Evolutionary conservation across 2,888 invertebrate species (phyloP).

Genomic region (Ornithoptera priamus): DNA sequence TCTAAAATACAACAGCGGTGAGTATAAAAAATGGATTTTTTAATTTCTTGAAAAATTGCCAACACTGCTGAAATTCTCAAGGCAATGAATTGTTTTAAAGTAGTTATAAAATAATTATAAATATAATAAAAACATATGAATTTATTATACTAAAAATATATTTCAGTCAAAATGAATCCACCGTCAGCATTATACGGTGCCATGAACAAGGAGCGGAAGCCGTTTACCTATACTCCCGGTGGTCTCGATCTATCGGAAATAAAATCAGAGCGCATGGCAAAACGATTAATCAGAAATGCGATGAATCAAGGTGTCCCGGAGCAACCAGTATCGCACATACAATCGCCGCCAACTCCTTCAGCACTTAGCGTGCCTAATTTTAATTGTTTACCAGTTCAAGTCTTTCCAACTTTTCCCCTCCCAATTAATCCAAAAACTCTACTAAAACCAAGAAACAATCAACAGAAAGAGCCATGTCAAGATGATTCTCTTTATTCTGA

Average conservation of each 20-base stretch:
- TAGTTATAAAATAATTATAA: conserved; percentile 41
- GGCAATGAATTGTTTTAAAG: conserved; percentile 45
- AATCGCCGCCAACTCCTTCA: conserved; percentile 74
- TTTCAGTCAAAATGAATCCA: conserved; percentile 82
- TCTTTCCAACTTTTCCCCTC: conserved; percentile 83
- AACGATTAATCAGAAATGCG: conserved; percentile 81
- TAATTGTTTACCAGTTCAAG: conserved; percentile 75
- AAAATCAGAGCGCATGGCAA: conserved; percentile 93
- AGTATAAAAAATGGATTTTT: conserved; percentile 68
- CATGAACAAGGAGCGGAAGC: conserved; percentile 95
- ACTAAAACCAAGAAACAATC: conserved; percentile 65
- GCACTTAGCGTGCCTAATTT: conserved; percentile 65
- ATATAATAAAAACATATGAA: conserved; percentile 34
- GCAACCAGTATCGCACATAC: conserved; percentile 73
- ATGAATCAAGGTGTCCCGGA: conserved; percentile 86
- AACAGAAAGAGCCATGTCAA: conserved; percentile 46
- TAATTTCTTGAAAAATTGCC: conserved; percentile 71
- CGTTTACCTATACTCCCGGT: conserved; percentile 96
- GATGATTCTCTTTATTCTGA: conserved; percentile 39
- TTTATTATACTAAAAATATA: conserved; percentile 12
- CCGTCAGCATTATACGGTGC: conserved; percentile 93
- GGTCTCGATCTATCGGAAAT: conserved; percentile 95
- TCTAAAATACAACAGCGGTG: conserved; percentile 57
- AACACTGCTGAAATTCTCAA: conserved; percentile 45
- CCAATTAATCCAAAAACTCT: conserved; percentile 84